Conservation (phyloP, 2,797 vertebrate species). For the Darevskia nairensis region DNA sequence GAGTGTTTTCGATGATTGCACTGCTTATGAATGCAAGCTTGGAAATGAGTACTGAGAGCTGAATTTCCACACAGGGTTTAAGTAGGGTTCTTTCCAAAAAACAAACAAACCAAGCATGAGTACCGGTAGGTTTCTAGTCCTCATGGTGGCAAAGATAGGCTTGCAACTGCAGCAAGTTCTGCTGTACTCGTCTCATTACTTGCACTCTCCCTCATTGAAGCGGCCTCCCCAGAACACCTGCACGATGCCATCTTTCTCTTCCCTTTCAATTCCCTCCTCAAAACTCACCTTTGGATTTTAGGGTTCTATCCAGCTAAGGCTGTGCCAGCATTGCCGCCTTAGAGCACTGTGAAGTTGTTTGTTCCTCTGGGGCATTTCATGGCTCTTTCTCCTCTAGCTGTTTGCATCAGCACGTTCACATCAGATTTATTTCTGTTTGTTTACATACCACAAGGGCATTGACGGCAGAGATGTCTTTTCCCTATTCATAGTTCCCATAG, state of each 20-base stretch:
- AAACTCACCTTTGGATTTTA: background rate
- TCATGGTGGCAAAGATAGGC: background rate
- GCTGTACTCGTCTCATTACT: background rate
- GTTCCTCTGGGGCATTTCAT: too few species aligned
- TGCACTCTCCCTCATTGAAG: background rate
- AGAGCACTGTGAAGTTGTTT: too few species aligned
- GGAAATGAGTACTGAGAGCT: background rate
- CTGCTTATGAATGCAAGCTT: background rate
- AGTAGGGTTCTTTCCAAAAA: too few species aligned
- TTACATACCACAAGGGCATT: too few species aligned
- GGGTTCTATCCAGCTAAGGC: background rate
- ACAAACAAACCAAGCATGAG: background rate
- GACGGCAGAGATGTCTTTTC: too few species aligned
- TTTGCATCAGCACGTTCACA: too few species aligned
- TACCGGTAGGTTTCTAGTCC: background rate
- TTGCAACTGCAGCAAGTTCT: background rate
- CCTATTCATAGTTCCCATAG: too few species aligned
- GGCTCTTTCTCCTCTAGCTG: too few species aligned
- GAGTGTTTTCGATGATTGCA: background rate
- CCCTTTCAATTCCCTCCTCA: background rate
- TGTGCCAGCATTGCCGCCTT: too few species aligned
- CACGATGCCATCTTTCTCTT: too few species aligned
- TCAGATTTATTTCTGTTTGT: too few species aligned
- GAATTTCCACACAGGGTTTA: too few species aligned
- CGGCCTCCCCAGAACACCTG: background rate